A percentile compares a stretch with the other conserved stretches of the same genome.
These are phyloP conservation scores for Smittia sp. DNA, from an alignment of 2,888 invertebrate species.

Conservation along the genomic window DNA sequence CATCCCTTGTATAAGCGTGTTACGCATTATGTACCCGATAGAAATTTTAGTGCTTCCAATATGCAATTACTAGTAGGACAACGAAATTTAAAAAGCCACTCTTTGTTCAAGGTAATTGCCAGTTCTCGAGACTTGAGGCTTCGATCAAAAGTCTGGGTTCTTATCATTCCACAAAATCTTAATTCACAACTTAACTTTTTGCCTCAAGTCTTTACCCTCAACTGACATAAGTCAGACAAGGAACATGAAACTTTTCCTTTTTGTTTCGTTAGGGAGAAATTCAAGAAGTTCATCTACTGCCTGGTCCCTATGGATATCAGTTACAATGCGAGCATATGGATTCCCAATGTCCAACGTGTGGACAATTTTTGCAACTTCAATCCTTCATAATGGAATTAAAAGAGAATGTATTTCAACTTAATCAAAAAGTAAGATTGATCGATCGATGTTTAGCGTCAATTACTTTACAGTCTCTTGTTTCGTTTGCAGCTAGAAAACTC, in stretches of 20 bases:
- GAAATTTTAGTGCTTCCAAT: conserved; percentile 71
- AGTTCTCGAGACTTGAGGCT: background rate
- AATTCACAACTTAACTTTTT: too few relatives aligned
- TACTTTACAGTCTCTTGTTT: background rate
- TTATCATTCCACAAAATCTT: too few relatives aligned
- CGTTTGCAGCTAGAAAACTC: conserved; percentile 62
- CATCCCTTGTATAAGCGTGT: conserved; percentile 78
- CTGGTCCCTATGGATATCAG: conserved; percentile 81
- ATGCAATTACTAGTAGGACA: conserved; percentile 83
- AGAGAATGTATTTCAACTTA: conserved; percentile 76
- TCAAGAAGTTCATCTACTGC: conserved; percentile 82
- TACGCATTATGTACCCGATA: conserved; percentile 69
- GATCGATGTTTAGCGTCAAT: conserved; percentile 18
- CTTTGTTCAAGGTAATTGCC: conserved; percentile 74
- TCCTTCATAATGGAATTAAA: conserved; percentile 77
- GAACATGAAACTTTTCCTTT: background rate
- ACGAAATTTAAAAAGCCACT: conserved; percentile 73
- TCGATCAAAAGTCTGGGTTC: too few relatives aligned
- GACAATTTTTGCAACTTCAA: conserved; percentile 81
- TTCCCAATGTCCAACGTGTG: conserved; percentile 86
- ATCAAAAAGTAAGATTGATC: conserved; percentile 68
- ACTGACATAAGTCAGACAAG: too few relatives aligned
- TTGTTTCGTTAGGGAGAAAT: conserved; percentile 69
- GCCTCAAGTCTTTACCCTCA: too few relatives aligned
- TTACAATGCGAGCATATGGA: conserved; percentile 83